Percentiles rank a stretch among this genome's conserved stretches.
These are phyloP conservation scores for Actinia tenebrosa DNA, from an alignment of 64 coral and sea anemone genomes.

Conservation along the genomic window DNA sequence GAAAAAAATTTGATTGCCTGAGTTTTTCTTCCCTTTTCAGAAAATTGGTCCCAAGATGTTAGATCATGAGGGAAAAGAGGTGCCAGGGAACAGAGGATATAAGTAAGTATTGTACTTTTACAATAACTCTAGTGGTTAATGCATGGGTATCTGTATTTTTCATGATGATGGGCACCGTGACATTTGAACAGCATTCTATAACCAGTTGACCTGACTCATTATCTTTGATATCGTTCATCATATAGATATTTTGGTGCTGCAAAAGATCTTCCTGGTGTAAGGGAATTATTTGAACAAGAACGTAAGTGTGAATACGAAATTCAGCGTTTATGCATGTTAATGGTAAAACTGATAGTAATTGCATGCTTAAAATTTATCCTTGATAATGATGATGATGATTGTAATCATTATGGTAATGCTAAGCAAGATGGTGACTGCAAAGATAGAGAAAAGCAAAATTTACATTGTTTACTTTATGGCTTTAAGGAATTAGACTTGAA, in stretches of 20 bases:
- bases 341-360: too few species aligned
- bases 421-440: too few species aligned
- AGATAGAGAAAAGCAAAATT: too few species aligned
- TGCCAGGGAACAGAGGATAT: slow-evolving; percentile 96
- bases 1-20: neutral
- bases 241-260: slow-evolving; percentile 98
- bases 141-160: neutral
- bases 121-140: neutral
- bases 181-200: too few species aligned
- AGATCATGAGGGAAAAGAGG: slow-evolving; percentile 97
- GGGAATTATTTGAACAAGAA: slow-evolving; percentile 99
- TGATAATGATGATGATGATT: neutral
- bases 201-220: neutral
- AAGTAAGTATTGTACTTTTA: slow-evolving; percentile 51
- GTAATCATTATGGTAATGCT: too few species aligned
- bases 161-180: too few species aligned
- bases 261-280: slow-evolving; percentile 94
- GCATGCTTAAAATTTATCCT: neutral
- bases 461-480: too few species aligned
- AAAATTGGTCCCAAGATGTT: slow-evolving; percentile 99
- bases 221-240: neutral
- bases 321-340: too few species aligned
- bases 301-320: slow-evolving; percentile 57
- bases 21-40: slow-evolving; percentile 19
- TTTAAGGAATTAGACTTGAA: too few species aligned